Percentiles rank a stretch among this genome's conserved stretches.
Conservation (phyloP, 1,140 invertebrate species). For the Brachionus asplanchnoidis region DNA sequence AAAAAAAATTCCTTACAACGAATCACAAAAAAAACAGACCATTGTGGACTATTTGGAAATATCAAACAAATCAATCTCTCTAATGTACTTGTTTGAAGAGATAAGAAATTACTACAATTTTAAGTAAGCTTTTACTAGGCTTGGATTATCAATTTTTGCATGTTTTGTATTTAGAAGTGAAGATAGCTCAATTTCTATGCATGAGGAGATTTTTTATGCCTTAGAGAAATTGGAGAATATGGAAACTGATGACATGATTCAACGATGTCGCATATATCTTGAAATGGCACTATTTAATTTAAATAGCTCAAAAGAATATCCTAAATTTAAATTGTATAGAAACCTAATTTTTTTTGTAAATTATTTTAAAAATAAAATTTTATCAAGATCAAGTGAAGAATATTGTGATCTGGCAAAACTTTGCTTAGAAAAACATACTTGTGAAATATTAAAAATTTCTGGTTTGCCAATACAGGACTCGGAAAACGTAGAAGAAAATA, state of each 20-base stretch:
- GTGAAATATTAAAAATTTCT: background rate
- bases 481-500: background rate
- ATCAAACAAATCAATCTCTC: background rate
- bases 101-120: slow-evolving; percentile 21
- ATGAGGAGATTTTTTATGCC: background rate
- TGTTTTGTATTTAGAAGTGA: background rate
- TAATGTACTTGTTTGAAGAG: background rate
- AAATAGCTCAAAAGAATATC: background rate
- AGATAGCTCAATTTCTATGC: background rate
- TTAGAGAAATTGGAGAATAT: slow-evolving; percentile 11
- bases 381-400: slow-evolving; percentile 3
- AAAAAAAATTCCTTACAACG: background rate
- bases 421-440: background rate
- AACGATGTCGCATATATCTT: background rate
- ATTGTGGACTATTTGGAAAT: slow-evolving; percentile 6
- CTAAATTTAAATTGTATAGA: background rate
- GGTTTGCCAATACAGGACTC: background rate
- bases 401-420: background rate
- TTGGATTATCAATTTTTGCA: background rate
- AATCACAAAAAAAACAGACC: background rate
- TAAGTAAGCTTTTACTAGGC: background rate
- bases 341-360: background rate
- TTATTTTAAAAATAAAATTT: background rate
- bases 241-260: background rate
- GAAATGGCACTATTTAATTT: slow-evolving; percentile 30